Base-by-base conservation (phyloP, 1,140 invertebrate genomes). In the Neodiprion virginianus region DNA sequence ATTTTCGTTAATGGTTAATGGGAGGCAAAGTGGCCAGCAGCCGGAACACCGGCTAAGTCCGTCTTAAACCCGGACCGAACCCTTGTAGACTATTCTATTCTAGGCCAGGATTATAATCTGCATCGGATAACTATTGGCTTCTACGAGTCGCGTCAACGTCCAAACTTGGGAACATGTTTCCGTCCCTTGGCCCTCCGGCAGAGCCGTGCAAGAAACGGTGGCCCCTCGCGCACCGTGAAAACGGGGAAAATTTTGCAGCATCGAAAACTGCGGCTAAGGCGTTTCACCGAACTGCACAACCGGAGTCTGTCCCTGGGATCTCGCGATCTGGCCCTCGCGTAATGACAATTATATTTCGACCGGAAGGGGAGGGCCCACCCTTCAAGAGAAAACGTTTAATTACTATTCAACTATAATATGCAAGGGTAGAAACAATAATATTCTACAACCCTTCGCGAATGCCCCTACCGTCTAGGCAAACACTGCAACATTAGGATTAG, bases 1-100 rank as follows among this genome's bases (percentile, higher is more conserved):
- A 88, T 87, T 89, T 87, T 81, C 83, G 84, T 89, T 88, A 88
- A 89, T 89, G 87, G 86, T 87, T 88, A 88, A 88, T 89, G 87
- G 86, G 79, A 87, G 83, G 85, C 86, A 88, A 88, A 88, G 87
- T 88, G 87, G 87, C 84, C 87, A 87, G 86, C 83, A 80, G 85
- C 85, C 85, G 85, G 87, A 88, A 88, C 87, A 88, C 87, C 85
- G 82, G 85, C 87, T 88, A 87, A 88, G 86, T 88, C 87, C 83
- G 85, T 88, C 87, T 88, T 88, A 87, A 88, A 87, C 88, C 88
- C 85, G 83, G 82, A 73, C 81, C 81, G 84, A 73, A 75, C 82
- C 82, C 81, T 80, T 79, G 81, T 50, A 66, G 48, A 49, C 49
- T 81, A 79, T 78, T 77, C 80, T 79, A 80, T 80, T 80, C 78